Evolutionary conservation across 1,140 invertebrate genomes (phyloP).

Genomic region (Papilio helenus): DNA sequence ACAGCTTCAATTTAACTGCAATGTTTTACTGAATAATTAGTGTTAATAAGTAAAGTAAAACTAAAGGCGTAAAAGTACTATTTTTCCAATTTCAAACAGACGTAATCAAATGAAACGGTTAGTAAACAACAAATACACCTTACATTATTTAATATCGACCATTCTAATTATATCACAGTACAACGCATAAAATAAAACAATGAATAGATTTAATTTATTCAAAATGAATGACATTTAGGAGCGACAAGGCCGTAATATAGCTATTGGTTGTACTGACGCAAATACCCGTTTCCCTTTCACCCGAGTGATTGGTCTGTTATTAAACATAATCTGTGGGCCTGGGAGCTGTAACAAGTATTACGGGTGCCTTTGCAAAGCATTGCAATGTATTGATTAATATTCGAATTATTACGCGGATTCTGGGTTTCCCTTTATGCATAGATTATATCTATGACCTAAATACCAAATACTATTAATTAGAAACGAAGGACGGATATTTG

Average conservation of each 20-base stretch:
- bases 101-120: not conserved
- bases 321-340: conserved; percentile 42
- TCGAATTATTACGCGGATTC: conserved; percentile 40
- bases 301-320: conserved; percentile 52
- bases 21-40: no score
- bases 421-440: conserved; percentile 36
- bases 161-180: conserved; percentile 3
- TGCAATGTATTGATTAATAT: conserved; percentile 31
- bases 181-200: conserved; percentile 32
- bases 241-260: conserved; percentile 50
- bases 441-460: conserved; percentile 38
- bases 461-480: conserved; percentile 13
- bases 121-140: not conserved
- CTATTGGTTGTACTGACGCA: conserved; percentile 59
- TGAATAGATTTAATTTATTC: conserved; percentile 36
- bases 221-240: conserved; percentile 36
- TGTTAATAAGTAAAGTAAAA: no score
- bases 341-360: not conserved
- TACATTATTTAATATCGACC: not conserved
- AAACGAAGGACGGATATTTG: conserved; percentile 19
- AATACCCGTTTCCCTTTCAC: conserved; percentile 70
- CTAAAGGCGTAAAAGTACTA: no score
- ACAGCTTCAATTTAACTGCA: no score
- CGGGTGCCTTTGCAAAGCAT: not conserved
- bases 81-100: no score